phyloP scores from a whole-genome alignment of 2,888 invertebrate species.

The Fissipunctia ypsillon region DNA sequence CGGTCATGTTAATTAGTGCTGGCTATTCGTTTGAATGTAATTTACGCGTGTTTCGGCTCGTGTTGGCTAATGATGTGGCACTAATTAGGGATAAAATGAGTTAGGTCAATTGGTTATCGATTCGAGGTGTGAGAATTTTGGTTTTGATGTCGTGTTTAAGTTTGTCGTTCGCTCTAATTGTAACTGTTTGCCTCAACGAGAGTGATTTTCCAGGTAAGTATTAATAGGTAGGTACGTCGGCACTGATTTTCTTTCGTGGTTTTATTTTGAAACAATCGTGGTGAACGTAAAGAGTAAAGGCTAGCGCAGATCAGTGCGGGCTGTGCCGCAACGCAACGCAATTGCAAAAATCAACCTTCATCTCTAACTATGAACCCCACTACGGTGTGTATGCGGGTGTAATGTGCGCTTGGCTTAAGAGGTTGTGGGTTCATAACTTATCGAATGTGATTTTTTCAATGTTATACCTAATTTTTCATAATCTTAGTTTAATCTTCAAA shows the following conservation, averaged over 20 bases:
- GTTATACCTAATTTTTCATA: no score
- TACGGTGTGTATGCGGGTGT: no score
- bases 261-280: not conserved
- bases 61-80: constrained; percentile 60
- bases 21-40: constrained; percentile 61
- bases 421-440: no score
- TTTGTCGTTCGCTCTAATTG: not conserved
- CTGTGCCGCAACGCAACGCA: no score
- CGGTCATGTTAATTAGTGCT: constrained; percentile 65
- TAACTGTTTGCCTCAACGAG: not conserved
- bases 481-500: no score
- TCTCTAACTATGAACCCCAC: no score
- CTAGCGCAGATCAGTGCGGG: no score
- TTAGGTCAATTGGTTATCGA: constrained; percentile 49
- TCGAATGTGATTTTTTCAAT: no score
- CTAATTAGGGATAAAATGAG: constrained; percentile 61
- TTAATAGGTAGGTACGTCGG: not conserved
- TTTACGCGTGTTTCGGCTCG: constrained; percentile 63
- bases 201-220: not conserved
- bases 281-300: not conserved
- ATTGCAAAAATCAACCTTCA: no score
- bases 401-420: no score
- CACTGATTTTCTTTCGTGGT: not conserved
- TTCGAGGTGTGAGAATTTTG: constrained; percentile 42
- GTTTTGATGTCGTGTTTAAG: constrained; percentile 1